Conservation (phyloP, 2,888 invertebrate genomes). For the Eilema griseolum region DNA sequence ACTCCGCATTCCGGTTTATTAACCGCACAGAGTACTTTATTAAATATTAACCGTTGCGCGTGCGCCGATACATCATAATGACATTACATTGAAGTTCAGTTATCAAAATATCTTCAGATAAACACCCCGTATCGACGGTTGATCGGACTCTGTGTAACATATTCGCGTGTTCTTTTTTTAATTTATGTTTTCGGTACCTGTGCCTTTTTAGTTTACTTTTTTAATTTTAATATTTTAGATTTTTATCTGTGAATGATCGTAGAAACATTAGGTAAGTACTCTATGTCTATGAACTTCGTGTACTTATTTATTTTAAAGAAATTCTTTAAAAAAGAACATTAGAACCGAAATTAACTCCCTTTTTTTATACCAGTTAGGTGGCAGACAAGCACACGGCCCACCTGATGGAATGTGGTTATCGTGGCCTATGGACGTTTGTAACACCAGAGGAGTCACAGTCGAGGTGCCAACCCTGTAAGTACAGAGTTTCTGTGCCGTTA, state of each 20-base stretch:
- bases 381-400: too few relatives aligned
- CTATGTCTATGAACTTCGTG: neutral
- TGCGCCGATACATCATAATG: neutral
- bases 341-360: too few relatives aligned
- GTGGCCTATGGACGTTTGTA: too few relatives aligned
- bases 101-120: neutral
- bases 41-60: neutral
- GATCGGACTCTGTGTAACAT: neutral
- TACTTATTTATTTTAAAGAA: neutral
- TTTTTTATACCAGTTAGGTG: neutral
- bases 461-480: too few relatives aligned
- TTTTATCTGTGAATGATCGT: neutral
- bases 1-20: neutral
- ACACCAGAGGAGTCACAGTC: too few relatives aligned
- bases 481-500: too few relatives aligned
- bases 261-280: neutral
- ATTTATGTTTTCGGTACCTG: neutral
- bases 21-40: too few relatives aligned
- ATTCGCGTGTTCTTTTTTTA: neutral
- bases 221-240: neutral
- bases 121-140: neutral
- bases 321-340: too few relatives aligned
- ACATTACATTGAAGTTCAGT: slow-evolving; percentile 1
- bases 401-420: too few relatives aligned
- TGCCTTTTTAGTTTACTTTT: neutral